Evolutionary conservation across 2,797 vertebrate species (phyloP), one percentile per base, ranked within the genome.

Genomic region (Lateolabrax maculatus): DNA sequence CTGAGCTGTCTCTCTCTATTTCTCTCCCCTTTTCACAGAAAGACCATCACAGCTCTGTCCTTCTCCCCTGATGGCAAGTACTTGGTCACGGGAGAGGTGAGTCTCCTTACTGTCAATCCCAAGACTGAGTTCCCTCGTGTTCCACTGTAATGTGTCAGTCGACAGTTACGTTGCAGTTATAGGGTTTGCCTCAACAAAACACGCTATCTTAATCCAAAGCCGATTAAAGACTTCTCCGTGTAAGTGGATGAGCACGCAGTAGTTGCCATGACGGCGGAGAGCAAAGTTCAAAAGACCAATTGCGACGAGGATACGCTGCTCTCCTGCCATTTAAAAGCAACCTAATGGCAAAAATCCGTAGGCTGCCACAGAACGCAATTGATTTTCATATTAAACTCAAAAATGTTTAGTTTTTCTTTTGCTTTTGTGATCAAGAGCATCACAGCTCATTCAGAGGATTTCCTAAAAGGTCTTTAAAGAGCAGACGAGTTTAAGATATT

Each of bases 31-130:
- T 13, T 13, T 76, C 88, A 87, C 83, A 99, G 98, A 87, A 99
- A 99, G 92, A 96, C 97, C 68, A 97, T 99, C 93, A 98, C 97
- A 7, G 96, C 98, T 53, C 92, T 99, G 69, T 96, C 96, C 69
- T 99, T 99, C 91, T 98, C 98, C 77, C 96, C 97, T 29, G 97
- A 99, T 91, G 98, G 98, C 79, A 98, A 96, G 88, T 96, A 97
- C 78, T 87, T 99, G 92, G 98, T 97, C 93, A 99, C 98, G 51
- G 98, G 98, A 94, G 98, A 99, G 97, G 98, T 98, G 90, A 96
- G 97, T 78, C 49, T 31, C 36, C 9, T 31, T 18, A 2, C 60
- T 57, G 23, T 31, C 60, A 34, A 7, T 64, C 49, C n/a, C 23
- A 5, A 37, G 6, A 51, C 34, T 18, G 37, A 52, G 34, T 23